Evolutionary conservation across 2,797 vertebrate genomes (phyloP), one percentile per base, ranked within the genome.

Genomic region (Delichon dasypus): DNA sequence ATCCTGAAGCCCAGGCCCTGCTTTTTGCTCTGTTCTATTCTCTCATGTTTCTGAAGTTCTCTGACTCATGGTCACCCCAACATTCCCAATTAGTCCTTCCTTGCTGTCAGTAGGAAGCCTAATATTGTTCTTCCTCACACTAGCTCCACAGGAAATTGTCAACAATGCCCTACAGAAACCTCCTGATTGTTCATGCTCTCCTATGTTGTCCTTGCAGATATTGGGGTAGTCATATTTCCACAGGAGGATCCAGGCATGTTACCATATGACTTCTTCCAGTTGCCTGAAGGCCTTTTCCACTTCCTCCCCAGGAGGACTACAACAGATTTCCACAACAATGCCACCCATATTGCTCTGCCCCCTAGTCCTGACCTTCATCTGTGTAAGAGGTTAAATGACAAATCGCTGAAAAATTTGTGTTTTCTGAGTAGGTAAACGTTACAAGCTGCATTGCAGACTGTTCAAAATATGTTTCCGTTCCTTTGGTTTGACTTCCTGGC

Each of bases 221-320:
- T 8, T 15, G 45, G 4, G 3, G 17, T 48, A 10, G 13, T 71
- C 40, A 21, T 32, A 45, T 7, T 48, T 75, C 18, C 20, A 23
- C 2, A 3, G n/a, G 10, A 61, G 7, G 34, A 75, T 10, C 1
- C 2, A 8, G 5, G 3, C 11, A 13, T 47, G 11, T 2, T 7
- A 78, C 16, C 2, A 1, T 58, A 16, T 1, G 2, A 13, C 11
- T 75, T 73, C 19, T 16, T 50, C 10, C n/a, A 40, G 10, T 22
- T 85, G 27, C 44, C 16, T 77, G 27, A 87, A 38, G 19, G 34
- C 2, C 4, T 51, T 4, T 48, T 67, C 48, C 75, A 53, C 30
- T 7, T 70, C 14, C 30, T 38, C 10, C 38, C 74, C 27, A 71
- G 42, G 36, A 29, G 1, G 2, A 51, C 53, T 70, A 19, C 16